phyloP scores from a whole-genome alignment of 1,140 invertebrate genomes.

The Bombus turneri region DNA sequence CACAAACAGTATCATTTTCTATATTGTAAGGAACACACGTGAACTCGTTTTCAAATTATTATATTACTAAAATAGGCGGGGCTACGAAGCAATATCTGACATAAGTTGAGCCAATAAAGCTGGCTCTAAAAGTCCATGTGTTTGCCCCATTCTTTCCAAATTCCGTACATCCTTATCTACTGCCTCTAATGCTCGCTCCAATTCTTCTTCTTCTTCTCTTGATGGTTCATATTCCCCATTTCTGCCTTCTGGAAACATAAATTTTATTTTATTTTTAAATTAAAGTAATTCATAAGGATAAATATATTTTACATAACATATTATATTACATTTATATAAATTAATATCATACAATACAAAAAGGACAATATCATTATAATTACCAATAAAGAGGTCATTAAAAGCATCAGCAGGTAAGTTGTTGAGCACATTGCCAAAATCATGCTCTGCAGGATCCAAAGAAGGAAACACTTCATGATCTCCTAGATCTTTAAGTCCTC shows the following conservation, averaged over 20 bases:
- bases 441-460: constrained; percentile 90
- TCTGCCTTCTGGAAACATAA: constrained; percentile 85
- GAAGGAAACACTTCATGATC: constrained; percentile 83
- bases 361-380: constrained; percentile 67
- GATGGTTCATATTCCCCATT: constrained; percentile 88
- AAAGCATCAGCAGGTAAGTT: constrained; percentile 96
- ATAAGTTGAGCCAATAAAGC: constrained; percentile 81
- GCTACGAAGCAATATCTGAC: constrained; percentile 83
- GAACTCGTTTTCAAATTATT: constrained; percentile 62
- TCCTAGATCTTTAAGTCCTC: constrained; percentile 77
- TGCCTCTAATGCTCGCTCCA: constrained; percentile 91
- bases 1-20: constrained; percentile 73
- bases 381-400: constrained; percentile 93
- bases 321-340: background rate
- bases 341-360: background rate
- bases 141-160: constrained; percentile 87
- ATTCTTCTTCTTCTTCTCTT: constrained; percentile 91
- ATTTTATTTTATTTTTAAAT: background rate
- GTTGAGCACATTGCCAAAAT: constrained; percentile 94
- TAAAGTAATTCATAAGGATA: background rate
- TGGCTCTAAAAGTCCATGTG: constrained; percentile 84
- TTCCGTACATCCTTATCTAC: constrained; percentile 91
- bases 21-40: constrained; percentile 69
- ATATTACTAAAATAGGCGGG: constrained; percentile 64
- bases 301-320: background rate